A percentile compares a stretch with the other conserved stretches of the same genome.
Conservation (phyloP, 2,888 invertebrate species). For the Meloe dianella region DNA sequence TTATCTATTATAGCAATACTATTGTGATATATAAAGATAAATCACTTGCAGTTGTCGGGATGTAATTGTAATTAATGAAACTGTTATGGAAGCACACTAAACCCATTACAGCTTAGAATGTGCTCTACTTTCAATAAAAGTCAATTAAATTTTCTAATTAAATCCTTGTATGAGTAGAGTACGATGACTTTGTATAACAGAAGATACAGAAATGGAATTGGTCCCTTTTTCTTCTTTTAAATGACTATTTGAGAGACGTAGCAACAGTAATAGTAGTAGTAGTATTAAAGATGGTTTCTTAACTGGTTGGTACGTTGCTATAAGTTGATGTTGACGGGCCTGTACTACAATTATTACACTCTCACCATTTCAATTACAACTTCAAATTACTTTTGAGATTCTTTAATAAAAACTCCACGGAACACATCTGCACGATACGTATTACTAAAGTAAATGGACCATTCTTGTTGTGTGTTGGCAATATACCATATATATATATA, state of each 20-base stretch:
- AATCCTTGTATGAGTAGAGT: conserved; percentile 54
- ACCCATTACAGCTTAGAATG: conserved; percentile 52
- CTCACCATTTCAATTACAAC: conserved; percentile 61
- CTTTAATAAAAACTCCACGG: conserved; percentile 59
- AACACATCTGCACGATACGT: conserved; percentile 46
- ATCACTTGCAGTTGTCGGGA: conserved; percentile 45
- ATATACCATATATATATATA: neutral
- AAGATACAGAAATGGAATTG: conserved; percentile 54
- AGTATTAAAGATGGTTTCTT: neutral
- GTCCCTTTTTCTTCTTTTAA: conserved; percentile 38
- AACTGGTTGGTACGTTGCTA: neutral
- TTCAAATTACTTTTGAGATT: conserved; percentile 61
- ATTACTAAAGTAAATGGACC: conserved; percentile 29
- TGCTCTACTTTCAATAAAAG: conserved; percentile 57
- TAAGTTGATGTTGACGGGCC: conserved; percentile 39
- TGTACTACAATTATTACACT: conserved; percentile 57
- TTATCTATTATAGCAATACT: neutral
- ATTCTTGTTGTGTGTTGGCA: conserved; percentile 6
- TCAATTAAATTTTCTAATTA: conserved; percentile 59
- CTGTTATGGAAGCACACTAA: conserved; percentile 54
- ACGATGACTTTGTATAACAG: conserved; percentile 31
- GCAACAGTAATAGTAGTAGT: neutral
- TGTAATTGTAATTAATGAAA: conserved; percentile 53
- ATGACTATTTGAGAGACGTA: neutral
- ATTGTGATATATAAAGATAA: conserved; percentile 44